A percentile compares a stretch with the other conserved stretches of the same genome.
phyloP scores from a whole-genome alignment of 2,113 vertebrate genomes.

The Rhegmatorhina hoffmannsi region DNA sequence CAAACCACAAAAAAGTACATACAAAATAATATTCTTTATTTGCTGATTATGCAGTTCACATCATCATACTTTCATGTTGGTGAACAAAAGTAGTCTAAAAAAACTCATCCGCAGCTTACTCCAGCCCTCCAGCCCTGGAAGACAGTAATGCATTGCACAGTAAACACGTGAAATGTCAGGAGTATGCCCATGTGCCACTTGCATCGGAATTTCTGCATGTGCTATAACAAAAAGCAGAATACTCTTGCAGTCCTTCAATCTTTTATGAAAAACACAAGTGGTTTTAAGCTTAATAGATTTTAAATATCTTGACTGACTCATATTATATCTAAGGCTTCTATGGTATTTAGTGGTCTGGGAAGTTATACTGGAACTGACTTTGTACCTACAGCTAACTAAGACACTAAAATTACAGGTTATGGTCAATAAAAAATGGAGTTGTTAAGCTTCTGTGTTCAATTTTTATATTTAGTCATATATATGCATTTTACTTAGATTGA shows the following conservation, averaged over 20 bases:
- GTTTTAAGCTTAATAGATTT: background rate
- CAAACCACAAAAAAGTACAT: background rate
- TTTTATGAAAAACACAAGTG: background rate
- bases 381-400: background rate
- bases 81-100: background rate
- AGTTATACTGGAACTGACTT: background rate
- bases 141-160: background rate
- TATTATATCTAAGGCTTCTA: background rate
- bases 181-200: accelerated
- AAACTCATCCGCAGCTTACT: background rate
- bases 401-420: background rate
- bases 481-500: background rate
- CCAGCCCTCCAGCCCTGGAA: background rate
- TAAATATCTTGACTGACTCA: background rate
- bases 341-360: background rate
- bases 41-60: background rate
- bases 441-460: background rate
- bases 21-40: background rate
- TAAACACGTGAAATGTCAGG: background rate
- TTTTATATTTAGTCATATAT: background rate
- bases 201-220: background rate
- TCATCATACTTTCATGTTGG: background rate
- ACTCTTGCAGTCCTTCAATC: background rate
- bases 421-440: background rate
- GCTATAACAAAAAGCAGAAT: background rate